Evolutionary conservation across 2,797 vertebrate genomes (phyloP), one percentile per base, ranked within the genome.

Genomic region (Coregonus ussuriensis): DNA sequence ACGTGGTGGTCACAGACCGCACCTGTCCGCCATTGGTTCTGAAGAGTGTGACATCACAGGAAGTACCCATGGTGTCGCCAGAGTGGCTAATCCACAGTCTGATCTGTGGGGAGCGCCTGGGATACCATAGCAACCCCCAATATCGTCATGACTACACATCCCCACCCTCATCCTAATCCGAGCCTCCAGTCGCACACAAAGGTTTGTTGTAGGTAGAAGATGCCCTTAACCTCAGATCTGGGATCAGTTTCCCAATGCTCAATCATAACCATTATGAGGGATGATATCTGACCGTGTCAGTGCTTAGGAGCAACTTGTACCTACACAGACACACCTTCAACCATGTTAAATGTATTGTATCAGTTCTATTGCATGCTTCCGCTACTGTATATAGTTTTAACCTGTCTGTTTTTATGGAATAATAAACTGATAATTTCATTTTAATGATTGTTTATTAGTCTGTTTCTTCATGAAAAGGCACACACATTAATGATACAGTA

Each of bases 81-180:
- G 97, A 99, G 90, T 99, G 98, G 98, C 91, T 98, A 77, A 95
- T 99, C 88, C 97, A 99, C 93, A 97, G 97, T 80, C 88, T 99
- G 76, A 95, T 99, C 86, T 91, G 94, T 53, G 98, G 98, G 66
- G 93, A 96, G 82, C 91, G 91, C 76, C 93, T 96, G 80, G 95
- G 89, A 84, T 97, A 96, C 88, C 89, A 92, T 76, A 88, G 93
- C 86, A 95, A 96, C 88, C 95, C 96, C 65, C 93, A 95, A 90
- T 99, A 96, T 7, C 94, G 88, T 92, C 94, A 96, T 0, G 91
- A 97, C 87, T 94, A 88, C 70, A 85, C 89, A 59, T 88, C 94
- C 29, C 85, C 67, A 65, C 87, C 72, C 1, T 81, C 86, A 84
- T 72, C 95, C 78, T 35, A 95, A 88, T 80, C 85, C 0, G 13